These are phyloP conservation scores for Ondatra zibethicus DNA, from an alignment of 2,113 vertebrate species.

Conservation along the genomic window DNA sequence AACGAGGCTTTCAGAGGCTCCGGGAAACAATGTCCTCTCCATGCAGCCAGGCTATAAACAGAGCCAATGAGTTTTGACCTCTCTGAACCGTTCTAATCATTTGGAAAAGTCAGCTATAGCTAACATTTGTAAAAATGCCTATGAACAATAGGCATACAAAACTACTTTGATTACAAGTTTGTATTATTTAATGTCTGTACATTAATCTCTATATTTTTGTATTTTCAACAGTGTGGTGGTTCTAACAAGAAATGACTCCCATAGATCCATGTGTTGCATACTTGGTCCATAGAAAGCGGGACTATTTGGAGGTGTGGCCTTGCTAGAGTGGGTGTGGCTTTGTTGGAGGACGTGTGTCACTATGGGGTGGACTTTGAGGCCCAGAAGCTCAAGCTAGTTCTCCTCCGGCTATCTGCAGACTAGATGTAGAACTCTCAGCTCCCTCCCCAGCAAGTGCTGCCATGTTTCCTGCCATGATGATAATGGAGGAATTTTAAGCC, in stretches of 20 bases:
- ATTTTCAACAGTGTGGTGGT: background rate
- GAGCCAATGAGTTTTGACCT: background rate
- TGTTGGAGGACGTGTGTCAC: background rate
- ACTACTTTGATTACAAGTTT: background rate
- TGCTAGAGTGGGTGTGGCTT: background rate
- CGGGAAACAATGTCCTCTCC: background rate
- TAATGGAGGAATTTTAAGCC: background rate
- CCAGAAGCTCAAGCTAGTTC: background rate
- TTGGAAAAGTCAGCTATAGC: background rate
- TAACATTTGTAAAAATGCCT: conserved; percentile 6
- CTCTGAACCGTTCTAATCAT: background rate
- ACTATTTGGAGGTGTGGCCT: background rate
- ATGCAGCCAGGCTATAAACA: background rate
- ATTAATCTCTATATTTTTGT: background rate
- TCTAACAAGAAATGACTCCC: background rate
- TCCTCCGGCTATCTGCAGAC: background rate
- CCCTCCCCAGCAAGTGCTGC: background rate
- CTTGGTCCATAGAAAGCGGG: background rate
- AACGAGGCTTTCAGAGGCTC: background rate
- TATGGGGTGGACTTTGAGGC: background rate
- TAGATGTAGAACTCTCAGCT: background rate
- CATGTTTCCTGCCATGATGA: background rate
- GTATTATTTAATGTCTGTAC: background rate
- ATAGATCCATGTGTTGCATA: background rate
- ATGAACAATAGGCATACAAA: background rate